Evolutionary conservation across 2,797 vertebrate genomes (phyloP).

Genomic region (Tapirus indicus): DNA sequence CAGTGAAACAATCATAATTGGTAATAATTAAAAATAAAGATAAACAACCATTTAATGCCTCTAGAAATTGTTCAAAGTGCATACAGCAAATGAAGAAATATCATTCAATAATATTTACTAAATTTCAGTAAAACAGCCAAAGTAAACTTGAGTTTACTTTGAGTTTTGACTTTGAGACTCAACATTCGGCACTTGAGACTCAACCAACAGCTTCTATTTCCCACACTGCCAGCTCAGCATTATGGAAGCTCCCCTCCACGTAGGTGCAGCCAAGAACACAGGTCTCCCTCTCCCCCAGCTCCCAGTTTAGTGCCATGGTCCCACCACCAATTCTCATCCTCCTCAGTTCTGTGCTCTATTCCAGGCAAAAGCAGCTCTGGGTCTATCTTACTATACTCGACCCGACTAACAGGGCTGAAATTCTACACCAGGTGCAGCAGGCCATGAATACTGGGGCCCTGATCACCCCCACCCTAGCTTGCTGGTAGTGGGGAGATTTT

Average conservation of each 20-base stretch:
- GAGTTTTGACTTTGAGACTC: not conserved
- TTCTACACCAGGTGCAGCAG: not conserved
- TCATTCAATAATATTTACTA: not conserved
- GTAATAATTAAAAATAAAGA: not conserved
- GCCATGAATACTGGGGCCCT: fast-evolving
- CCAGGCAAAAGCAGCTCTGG: not conserved
- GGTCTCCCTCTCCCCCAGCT: fast-evolving
- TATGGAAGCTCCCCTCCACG: not conserved
- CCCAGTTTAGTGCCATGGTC: not conserved
- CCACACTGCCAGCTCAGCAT: not conserved
- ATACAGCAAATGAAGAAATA: not conserved
- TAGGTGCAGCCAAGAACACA: not conserved
- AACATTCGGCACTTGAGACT: not conserved
- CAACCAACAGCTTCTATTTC: not conserved
- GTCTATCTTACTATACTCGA: not conserved
- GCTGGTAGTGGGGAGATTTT: not conserved
- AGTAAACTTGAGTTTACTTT: no score
- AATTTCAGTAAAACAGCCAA: not conserved
- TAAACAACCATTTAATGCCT: not conserved
- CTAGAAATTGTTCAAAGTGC: not conserved
- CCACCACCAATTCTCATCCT: not conserved
- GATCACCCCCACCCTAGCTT: not conserved
- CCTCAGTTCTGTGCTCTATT: not conserved
- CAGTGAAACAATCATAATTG: not conserved
- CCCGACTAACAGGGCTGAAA: not conserved